phyloP scores from a whole-genome alignment of 2,888 invertebrate species.

The Clostera curtula region DNA sequence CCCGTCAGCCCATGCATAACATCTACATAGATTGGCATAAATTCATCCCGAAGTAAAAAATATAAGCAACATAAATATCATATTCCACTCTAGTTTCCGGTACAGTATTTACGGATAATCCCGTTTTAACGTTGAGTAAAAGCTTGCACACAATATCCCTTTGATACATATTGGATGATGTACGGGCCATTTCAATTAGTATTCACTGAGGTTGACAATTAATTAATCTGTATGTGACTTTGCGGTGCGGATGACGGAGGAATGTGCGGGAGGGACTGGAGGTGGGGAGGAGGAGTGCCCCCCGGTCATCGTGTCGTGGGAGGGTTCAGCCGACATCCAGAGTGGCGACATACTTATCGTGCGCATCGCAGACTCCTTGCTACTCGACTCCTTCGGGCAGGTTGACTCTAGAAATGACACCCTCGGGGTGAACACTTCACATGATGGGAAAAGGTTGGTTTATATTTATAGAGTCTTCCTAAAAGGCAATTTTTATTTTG shows the following conservation, averaged over 20 bases:
- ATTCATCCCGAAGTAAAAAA: no score
- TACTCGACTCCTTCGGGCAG: slow-evolving; percentile 50
- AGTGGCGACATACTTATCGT: slow-evolving; percentile 83
- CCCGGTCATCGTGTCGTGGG: slow-evolving; percentile 78
- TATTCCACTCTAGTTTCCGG: no score
- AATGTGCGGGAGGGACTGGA: slow-evolving; percentile 38
- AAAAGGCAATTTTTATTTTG: slow-evolving; percentile 12
- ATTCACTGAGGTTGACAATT: slow-evolving; percentile 34
- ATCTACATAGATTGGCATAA: no score
- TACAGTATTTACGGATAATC: slow-evolving; percentile 6
- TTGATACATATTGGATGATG: slow-evolving; percentile 12
- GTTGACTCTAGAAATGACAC: slow-evolving; percentile 39
- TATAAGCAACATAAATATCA: no score
- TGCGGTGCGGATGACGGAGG: slow-evolving; percentile 59
- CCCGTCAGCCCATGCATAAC: no score
- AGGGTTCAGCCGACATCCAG: slow-evolving; percentile 80
- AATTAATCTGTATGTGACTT: slow-evolving; percentile 43
- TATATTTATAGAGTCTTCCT: slow-evolving; percentile 9
- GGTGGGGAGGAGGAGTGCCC: slow-evolving; percentile 65
- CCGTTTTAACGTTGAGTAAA: slow-evolving; percentile 5
- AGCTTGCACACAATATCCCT: slow-evolving; percentile 4
- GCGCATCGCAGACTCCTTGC: slow-evolving; percentile 78
- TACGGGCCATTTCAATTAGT: slow-evolving; percentile 27
- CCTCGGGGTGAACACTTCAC: slow-evolving; percentile 37
- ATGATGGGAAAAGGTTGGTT: slow-evolving; percentile 48